These are phyloP conservation scores for Trachelus stipa DNA, from an alignment of 2,888 invertebrate genomes.

Conservation along the genomic window DNA sequence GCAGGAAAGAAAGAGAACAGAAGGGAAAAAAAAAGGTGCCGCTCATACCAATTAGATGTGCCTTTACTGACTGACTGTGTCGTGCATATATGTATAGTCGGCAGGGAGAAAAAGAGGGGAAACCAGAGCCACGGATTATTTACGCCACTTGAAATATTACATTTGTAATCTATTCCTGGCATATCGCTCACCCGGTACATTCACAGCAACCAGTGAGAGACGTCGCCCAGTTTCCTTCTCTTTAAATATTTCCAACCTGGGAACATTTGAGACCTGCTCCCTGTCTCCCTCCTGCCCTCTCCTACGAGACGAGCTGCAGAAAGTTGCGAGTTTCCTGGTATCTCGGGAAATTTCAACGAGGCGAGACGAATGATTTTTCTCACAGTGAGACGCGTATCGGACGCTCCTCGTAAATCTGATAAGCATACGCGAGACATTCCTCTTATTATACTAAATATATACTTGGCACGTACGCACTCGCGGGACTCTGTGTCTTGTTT, in stretches of 20 bases:
- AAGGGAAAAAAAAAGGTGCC: constrained; percentile 22
- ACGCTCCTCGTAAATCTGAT: too few species aligned
- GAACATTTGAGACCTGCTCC: too few species aligned
- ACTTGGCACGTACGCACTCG: too few species aligned
- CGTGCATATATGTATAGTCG: background rate
- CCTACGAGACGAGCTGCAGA: too few species aligned
- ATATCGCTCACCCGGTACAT: constrained; percentile 18
- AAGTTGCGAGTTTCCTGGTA: too few species aligned
- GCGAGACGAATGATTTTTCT: too few species aligned
- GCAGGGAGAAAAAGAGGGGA: constrained; percentile 6
- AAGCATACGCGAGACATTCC: too few species aligned
- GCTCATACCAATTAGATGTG: constrained; percentile 47
- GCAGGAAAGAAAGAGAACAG: constrained; percentile 29
- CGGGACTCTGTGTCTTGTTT: too few species aligned
- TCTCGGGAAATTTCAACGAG: too few species aligned
- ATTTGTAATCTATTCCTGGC: constrained; percentile 46
- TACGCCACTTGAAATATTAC: constrained; percentile 46
- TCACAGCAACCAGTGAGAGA: background rate
- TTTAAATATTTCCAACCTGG: constrained; percentile 29
- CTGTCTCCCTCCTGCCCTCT: too few species aligned
- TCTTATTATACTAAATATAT: too few species aligned
- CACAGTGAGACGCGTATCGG: too few species aligned
- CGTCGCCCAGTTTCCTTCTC: constrained; percentile 36
- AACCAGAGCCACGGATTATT: constrained; percentile 32
- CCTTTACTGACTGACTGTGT: background rate